Base-by-base conservation (phyloP, 2,113 vertebrate species). In the Phalacrocorax pelagicus region DNA sequence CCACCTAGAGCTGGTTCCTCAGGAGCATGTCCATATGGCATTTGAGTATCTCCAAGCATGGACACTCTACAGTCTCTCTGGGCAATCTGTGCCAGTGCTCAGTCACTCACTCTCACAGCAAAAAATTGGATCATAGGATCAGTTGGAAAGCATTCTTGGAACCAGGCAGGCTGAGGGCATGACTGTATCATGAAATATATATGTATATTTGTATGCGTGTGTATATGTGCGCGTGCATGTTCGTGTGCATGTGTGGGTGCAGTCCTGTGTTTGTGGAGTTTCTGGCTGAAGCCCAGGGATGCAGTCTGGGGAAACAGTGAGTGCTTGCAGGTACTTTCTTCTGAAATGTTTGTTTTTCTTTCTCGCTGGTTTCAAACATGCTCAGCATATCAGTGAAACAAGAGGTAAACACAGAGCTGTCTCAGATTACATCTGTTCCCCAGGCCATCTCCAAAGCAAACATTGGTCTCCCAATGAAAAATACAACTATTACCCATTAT, bases 401-500 rank as follows among this genome's bases (percentile, higher is more conserved):
- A 97, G 97, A 97, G 70, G 96, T 97, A 97, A 98, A 98, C 97
- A 97, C 21, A 95, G 93, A 89, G 86, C 83, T 1, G 22, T 96
- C 98, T 98, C 97, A 90, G 96, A 98, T 98, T 98, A 98, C 98
- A 97, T 97, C 57, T 42, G 95, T 71, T 98, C 97, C 97, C 95
- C 94, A 82, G 97, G 97, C 97, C 58, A 93, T 97, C 97, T 96
- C 89, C 96, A 98, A 98, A 98, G 96, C 97, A 98, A 98, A 98
- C 96, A 97, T 54, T 90, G 97, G 93, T 98, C 97, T 98, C 86
- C 94, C 97, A 96, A 96, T 94, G 96, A 98, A 98, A 98, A 98
- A 97, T 97, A 97, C 96, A 97, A 96, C 88, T 95, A 95, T 97
- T 96, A 96, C 97, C 97, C 97, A 94, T 98, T 96, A 98, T 92